Percentiles rank a stretch among this genome's conserved stretches.
Evolutionary conservation across 2,113 vertebrate species (phyloP).

Genomic region (Chaetodon auriga): DNA sequence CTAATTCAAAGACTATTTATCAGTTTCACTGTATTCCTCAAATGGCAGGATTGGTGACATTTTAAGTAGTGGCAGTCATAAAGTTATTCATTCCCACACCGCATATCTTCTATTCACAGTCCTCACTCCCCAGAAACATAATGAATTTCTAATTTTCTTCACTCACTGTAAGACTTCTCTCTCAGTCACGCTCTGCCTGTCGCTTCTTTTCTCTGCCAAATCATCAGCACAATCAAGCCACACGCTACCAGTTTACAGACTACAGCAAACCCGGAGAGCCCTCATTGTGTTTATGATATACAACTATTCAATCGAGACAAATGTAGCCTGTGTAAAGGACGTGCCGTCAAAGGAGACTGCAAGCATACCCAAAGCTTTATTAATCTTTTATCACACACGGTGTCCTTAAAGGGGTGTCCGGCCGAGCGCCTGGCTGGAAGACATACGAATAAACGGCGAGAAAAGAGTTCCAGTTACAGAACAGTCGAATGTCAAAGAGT

Average conservation of each 20-base stretch:
- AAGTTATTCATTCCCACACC: slow-evolving; percentile 43
- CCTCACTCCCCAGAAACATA: slow-evolving; percentile 46
- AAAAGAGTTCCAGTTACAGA: slow-evolving; percentile 33
- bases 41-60: slow-evolving; percentile 39
- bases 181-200: slow-evolving; percentile 55
- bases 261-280: slow-evolving; percentile 41
- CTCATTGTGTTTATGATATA: slow-evolving; percentile 41
- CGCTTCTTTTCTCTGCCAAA: slow-evolving; percentile 57
- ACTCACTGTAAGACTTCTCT: slow-evolving; percentile 59
- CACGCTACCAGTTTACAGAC: slow-evolving; percentile 46
- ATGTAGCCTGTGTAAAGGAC: slow-evolving; percentile 49
- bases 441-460: slow-evolving; percentile 35
- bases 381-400: slow-evolving; percentile 49
- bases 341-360: slow-evolving; percentile 45
- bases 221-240: slow-evolving; percentile 66
- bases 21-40: background rate
- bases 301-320: slow-evolving; percentile 50
- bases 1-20: slow-evolving; percentile 24
- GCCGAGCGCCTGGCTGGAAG: slow-evolving; percentile 43
- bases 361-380: slow-evolving; percentile 54
- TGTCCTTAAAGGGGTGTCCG: slow-evolving; percentile 57
- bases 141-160: slow-evolving; percentile 59
- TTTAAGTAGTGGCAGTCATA: slow-evolving; percentile 29
- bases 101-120: slow-evolving; percentile 33
- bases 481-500: background rate